phyloP scores from a whole-genome alignment of 2,113 vertebrate genomes.

The Addax nasomaculatus region DNA sequence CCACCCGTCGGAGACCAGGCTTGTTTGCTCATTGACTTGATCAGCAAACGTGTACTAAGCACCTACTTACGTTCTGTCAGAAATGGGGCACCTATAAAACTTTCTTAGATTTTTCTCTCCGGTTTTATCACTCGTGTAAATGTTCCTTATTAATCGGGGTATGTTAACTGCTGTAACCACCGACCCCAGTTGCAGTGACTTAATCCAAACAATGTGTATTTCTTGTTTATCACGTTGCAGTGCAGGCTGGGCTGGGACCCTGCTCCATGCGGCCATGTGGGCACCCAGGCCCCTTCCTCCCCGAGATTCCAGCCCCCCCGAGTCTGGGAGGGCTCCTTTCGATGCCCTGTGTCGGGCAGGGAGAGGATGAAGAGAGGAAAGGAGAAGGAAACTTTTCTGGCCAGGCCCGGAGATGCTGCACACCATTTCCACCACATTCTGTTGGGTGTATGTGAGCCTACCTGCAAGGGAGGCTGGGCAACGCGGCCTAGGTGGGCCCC shows the following conservation, averaged over 20 bases:
- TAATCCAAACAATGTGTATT: accelerated
- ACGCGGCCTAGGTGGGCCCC: neutral
- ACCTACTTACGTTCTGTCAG: neutral
- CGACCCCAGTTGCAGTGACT: no score
- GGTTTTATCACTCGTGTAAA: neutral
- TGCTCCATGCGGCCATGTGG: accelerated
- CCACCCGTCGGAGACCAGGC: no score
- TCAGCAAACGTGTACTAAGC: neutral
- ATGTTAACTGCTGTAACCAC: neutral
- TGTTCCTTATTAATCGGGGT: neutral
- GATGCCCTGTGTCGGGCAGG: no score
- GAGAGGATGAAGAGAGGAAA: neutral
- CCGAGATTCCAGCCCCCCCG: neutral
- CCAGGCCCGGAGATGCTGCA: no score
- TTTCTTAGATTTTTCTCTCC: neutral
- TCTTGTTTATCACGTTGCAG: accelerated
- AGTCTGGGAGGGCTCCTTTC: neutral
- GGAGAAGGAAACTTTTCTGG: neutral
- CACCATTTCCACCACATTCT: accelerated
- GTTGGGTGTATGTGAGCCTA: accelerated
- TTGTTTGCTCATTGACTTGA: neutral
- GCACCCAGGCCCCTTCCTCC: neutral
- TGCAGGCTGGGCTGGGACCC: neutral
- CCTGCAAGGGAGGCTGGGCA: neutral
- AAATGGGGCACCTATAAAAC: neutral